Evolutionary conservation across 2,888 invertebrate species (phyloP), one percentile per base, ranked within the genome.

Genomic region (Artemia sinica): DNA sequence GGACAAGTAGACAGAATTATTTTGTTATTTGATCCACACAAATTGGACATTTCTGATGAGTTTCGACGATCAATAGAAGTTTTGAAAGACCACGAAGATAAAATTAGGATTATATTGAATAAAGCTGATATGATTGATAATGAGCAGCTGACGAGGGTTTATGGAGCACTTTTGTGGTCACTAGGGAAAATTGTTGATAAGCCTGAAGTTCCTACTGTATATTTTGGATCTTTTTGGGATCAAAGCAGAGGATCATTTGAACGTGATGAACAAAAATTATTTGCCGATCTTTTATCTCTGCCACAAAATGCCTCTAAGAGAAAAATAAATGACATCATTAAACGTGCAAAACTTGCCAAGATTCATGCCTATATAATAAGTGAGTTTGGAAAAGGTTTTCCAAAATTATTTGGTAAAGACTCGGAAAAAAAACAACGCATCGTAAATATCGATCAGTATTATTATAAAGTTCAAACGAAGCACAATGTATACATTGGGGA

Each of bases 61-160:
- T 98, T 98, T 78, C 83, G 93, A 72, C 83, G 96, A 73, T 94
- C 94, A 67, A 98, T 98, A 75, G 96, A 97, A 78, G 95, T 96
- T 1, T 80, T 96, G 58, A 83, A 92, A 72, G 93, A 93, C 0
- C 93, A 95, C 76, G 95, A 95, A 77, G 95, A 95, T 76, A 96
- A 96, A 81, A 97, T 98, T 74, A 84, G 97, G 71, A 98, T 98
- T 75, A 95, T 97, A 67, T 81, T 98, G 2, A 98, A 98, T 80
- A 98, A 98, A 79, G 95, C 97, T n/a, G 98, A 98, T 77, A 95
- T 95, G 92, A 89, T 98, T 68, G 95, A 97, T 77, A 95, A 96
- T 78, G 97, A 97, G 77, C 96, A 97, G 79, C 80, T 98, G 72
- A 97, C 98, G 96, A 81, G 96, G 72, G 92, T 98, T 7, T 98